A percentile compares a stretch with the other conserved stretches of the same genome.
Evolutionary conservation across 2,113 vertebrate genomes (phyloP).

Genomic region (Calypte anna): DNA sequence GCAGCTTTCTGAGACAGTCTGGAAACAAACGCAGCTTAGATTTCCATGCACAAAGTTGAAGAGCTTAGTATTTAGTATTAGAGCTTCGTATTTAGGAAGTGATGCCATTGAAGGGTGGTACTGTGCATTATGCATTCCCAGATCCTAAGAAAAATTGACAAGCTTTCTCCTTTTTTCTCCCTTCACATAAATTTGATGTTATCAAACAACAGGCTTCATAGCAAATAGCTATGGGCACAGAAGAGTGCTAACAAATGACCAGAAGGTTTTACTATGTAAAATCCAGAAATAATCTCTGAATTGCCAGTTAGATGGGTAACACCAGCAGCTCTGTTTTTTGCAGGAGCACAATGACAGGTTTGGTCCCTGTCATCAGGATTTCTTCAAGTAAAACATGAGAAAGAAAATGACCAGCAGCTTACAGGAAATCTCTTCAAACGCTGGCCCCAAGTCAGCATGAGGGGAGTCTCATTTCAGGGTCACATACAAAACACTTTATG

Average conservation of each 20-base stretch:
- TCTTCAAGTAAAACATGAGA: background rate
- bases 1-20: background rate
- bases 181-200: background rate
- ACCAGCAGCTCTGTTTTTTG: background rate
- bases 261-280: background rate
- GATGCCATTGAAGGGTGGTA: background rate
- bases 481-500: background rate
- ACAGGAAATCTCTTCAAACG: background rate
- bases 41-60: background rate
- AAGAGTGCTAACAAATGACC: background rate
- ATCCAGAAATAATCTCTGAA: background rate
- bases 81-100: background rate
- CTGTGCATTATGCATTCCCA: background rate
- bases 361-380: background rate
- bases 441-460: background rate
- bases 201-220: background rate
- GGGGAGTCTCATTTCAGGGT: background rate
- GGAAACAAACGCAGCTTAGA: background rate
- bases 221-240: background rate
- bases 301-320: background rate
- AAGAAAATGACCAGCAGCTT: background rate
- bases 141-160: background rate
- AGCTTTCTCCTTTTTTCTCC: background rate
- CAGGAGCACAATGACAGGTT: background rate
- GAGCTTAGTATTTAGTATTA: background rate